Evolutionary conservation across 2,888 invertebrate genomes (phyloP), one percentile per base, ranked within the genome.

Genomic region (Eurois occulta): DNA sequence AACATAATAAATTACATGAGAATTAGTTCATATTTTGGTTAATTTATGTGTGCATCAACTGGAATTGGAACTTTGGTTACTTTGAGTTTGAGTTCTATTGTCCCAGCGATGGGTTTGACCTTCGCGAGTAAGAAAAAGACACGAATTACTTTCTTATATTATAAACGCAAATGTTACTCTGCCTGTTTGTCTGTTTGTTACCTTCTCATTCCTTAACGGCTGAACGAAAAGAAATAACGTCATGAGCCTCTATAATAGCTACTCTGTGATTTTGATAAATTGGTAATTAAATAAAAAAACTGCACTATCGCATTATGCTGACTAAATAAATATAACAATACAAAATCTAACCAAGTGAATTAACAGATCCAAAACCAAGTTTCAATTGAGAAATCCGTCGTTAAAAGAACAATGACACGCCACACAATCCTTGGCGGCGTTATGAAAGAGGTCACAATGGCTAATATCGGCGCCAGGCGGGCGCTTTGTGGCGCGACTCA

Each of bases 401-500:
- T 46, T 68, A 60, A 67, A 71, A 72, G 80, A 83, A 72, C 80
- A 84, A 84, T 75, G 43, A 21, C 48, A n/a, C 24, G n/a, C 46
- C 60, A 41, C 78, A 77, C 52, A 48, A 68, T 69, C 64, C 16
- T 69, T 1, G 24, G 68, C 43, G 38, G 62, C 43, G 28, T 41
- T 60, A 66, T 46, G 35, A 81, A 66, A 66, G 82, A 24, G 74
- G 58, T 78, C 71, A 64, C 83, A 85, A 83, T 80, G 41, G 85
- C 75, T 78, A 70, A 77, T 87, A 83, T 83, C 66, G 70, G 16
- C 43, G 38, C 58, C 85, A 76, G 75, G 43, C 74, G 75, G 60
- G 69, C 46, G 68, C 78, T 73, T 85, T 80, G 77, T 87, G 66
- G 72, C 65, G 72, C 68, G 75, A 72, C 79, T 72, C 81, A 67